Evolutionary conservation across 2,888 invertebrate genomes (phyloP), one percentile per base, ranked within the genome.

Genomic region (Amaurobius ferox): DNA sequence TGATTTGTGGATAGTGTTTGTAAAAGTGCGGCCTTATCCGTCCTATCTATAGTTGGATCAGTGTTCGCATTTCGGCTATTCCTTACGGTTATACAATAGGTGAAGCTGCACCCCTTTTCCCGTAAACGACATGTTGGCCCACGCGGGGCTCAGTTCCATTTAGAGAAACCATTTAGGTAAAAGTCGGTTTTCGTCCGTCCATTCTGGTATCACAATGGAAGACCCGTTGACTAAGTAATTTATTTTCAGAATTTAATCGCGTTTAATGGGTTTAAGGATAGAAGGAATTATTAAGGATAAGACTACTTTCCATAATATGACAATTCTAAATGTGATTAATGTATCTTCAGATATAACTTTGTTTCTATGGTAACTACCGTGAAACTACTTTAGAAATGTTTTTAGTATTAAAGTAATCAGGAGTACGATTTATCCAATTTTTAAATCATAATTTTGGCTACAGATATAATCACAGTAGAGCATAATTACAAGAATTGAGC

Each of bases 51-150:
- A 55, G 23, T 11, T 55, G 55, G 55, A 55, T 55, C 55, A 23
- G 3, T 11, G 44, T 55, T 55, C 55, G 55, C 23, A 55, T 55
- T 55, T 55, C 55, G 55, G 55, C 23, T 23, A 55, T 55, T 55
- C 16, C 11, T 9, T 23, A 23, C 23, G 19, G 55, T 55, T 55
- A 23, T 23, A 55, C 55, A 55, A 55, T 55, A 11, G 55, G 55
- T 55, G 55, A 55, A 55, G 55, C 55, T 55, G 55, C 55, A 55
- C 55, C 55, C 55, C 19, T 19, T 55, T 55, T 11, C 23, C 7
- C 55, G 5, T 55, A 23, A 55, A 23, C 55, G 55, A 55, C 55
- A 55, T 2, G 55, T 55, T 23, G 16, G 23, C 55, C 55, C 55
- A 55, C 55, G 23, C 55, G 1, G 11, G 19, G 5, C 23, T 55